These are phyloP conservation scores for Proterorhinus semilunaris DNA, from an alignment of 2,113 vertebrate species.

Conservation along the genomic window DNA sequence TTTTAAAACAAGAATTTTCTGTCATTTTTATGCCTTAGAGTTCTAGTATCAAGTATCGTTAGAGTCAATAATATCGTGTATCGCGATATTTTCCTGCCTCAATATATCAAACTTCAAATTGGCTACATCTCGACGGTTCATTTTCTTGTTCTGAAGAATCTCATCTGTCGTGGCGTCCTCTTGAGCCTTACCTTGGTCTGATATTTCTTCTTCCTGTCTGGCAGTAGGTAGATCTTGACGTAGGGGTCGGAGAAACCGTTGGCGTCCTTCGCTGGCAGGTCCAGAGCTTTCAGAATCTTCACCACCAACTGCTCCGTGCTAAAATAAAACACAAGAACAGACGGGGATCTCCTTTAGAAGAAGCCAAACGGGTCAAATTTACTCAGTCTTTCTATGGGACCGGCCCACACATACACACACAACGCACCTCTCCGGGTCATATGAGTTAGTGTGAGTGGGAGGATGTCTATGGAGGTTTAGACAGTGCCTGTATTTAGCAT, in stretches of 20 bases:
- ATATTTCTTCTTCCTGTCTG: slow-evolving; percentile 94
- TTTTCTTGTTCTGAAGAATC: too few species aligned
- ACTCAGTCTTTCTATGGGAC: slow-evolving; percentile 19
- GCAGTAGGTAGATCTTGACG: slow-evolving; percentile 94
- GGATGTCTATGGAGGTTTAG: slow-evolving; percentile 29
- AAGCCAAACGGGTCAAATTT: not conserved
- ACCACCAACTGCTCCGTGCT: slow-evolving; percentile 91
- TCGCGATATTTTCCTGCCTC: too few species aligned
- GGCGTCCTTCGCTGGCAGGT: slow-evolving; percentile 90
- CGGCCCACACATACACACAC: slow-evolving; percentile 37
- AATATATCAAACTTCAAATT: too few species aligned
- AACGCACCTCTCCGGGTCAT: slow-evolving; percentile 32
- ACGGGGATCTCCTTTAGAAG: slow-evolving; percentile 9
- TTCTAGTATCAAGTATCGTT: too few species aligned
- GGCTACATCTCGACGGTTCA: too few species aligned
- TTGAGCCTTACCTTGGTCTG: slow-evolving; percentile 81
- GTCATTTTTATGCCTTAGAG: too few species aligned
- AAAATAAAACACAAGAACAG: slow-evolving; percentile 15
- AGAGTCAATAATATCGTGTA: too few species aligned
- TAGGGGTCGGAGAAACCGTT: slow-evolving; percentile 93
- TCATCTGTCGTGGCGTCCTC: not conserved
- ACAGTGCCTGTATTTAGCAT: not conserved
- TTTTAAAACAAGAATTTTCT: too few species aligned
- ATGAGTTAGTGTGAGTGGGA: slow-evolving; percentile 31
- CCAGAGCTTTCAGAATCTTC: slow-evolving; percentile 88